Base-by-base conservation (phyloP, 2,888 invertebrate species). In the Lasioglossum leucozonium region DNA sequence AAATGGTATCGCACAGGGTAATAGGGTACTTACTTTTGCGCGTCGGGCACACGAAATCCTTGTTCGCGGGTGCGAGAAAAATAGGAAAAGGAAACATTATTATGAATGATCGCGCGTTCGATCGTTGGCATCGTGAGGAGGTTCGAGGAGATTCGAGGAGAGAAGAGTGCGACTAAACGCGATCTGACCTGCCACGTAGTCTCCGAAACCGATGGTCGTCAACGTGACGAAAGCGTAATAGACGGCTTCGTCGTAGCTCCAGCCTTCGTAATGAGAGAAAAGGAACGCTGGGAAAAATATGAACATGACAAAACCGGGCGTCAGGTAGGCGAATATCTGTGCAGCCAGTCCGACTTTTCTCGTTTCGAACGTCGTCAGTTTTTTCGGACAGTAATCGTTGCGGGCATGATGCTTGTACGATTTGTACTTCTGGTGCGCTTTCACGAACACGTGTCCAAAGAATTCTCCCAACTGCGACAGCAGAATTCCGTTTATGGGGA, bases 171-270 rank as follows among this genome's bases (percentile, higher is more conserved):
- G 51, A 72, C 11, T 37, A 37, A 72, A 42, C 42, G 30, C 55
- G 62, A 47, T 73, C 83, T 83, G 37, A 98, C 98, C 98, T 95
- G 98, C 98, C 47, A 99, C 98, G 93, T 97, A 97, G 95, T 99
- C 99, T n/a, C 99, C 99, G 94, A 98, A 99, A 62, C 98, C 98
- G 88, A 99, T 98, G 5, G 98, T 98, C 4, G 98, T 97, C 18
- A 98, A 96, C 0, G 98, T 98, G 22, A 98, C 98, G 93, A 98
- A 98, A 34, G 98, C 97, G 93, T 98, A 99, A 94, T 98, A 99
- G 67, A 98, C 96, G 0, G 98, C 96, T 67, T 98, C 97, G 13
- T 98, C 96, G 93, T 97, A 99, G 13, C 96, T 96, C 99, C 99
- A 99, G 1, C 96, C 97, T 95, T 99, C 99, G 92, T 98, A 98